phyloP scores from a whole-genome alignment of 2,113 vertebrate species.

The Scalopus aquaticus region DNA sequence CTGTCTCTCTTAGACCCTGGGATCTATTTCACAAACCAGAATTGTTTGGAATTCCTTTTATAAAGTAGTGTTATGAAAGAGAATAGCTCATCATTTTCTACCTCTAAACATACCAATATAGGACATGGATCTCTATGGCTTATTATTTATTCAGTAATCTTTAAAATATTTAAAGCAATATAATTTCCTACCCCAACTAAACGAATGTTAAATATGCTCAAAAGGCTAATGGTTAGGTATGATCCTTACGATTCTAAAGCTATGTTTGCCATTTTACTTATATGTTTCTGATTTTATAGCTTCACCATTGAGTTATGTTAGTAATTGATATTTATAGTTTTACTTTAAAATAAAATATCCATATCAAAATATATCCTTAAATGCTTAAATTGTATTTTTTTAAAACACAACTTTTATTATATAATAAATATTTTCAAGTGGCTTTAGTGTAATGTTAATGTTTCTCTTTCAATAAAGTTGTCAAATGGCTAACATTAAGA shows the following conservation, averaged over 20 bases:
- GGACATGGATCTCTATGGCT: not conserved
- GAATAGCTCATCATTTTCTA: not conserved
- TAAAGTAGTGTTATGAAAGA: not conserved
- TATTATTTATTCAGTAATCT: constrained; percentile 60
- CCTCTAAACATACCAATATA: not conserved
- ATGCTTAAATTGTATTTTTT: not conserved
- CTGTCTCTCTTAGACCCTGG: not conserved
- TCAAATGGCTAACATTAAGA: not conserved
- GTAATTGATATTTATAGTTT: not conserved
- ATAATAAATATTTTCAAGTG: not conserved
- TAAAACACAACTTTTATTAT: not conserved
- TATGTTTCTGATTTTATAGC: not conserved
- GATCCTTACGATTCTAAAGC: not conserved
- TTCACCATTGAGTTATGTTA: not conserved
- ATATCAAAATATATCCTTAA: not conserved
- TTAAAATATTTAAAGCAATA: constrained; percentile 66
- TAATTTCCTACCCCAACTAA: constrained; percentile 17
- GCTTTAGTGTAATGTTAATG: not conserved
- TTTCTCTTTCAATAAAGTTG: not conserved
- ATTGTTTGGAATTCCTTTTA: not conserved
- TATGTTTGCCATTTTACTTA: not conserved
- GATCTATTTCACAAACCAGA: not conserved
- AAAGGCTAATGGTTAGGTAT: not conserved
- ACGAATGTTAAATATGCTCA: constrained; percentile 41
- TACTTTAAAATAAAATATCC: not conserved